Conservation (phyloP, 2,797 vertebrate genomes). For the Forpus xanthops region DNA sequence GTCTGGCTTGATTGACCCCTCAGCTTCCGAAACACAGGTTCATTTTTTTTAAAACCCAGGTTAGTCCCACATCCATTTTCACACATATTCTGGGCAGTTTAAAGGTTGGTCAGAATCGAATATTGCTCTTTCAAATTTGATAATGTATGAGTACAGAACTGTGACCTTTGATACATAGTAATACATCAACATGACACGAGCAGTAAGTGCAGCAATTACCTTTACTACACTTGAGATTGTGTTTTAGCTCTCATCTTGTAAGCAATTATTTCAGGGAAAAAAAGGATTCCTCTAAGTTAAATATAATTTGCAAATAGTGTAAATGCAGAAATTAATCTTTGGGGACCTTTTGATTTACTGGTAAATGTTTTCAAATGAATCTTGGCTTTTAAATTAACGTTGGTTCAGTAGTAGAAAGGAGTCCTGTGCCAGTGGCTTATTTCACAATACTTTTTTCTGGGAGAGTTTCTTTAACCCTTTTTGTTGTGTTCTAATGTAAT, state of each 20-base stretch:
- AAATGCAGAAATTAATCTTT: conserved; percentile 51
- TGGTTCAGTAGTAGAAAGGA: conserved; percentile 1
- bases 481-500: background rate
- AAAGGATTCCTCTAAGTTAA: conserved; percentile 41
- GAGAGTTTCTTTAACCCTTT: conserved; percentile 12
- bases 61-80: conserved; percentile 73
- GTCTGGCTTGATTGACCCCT: conserved; percentile 93
- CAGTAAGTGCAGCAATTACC: conserved; percentile 94
- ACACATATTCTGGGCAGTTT: conserved; percentile 81
- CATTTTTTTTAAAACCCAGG: conserved; percentile 76
- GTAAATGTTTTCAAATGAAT: conserved; percentile 6
- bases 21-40: conserved; percentile 86
- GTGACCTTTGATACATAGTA: conserved; percentile 92
- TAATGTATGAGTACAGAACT: conserved; percentile 99
- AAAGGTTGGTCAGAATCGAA: conserved; percentile 85
- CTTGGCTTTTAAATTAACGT: conserved; percentile 18
- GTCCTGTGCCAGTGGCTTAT: background rate
- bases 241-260: conserved; percentile 69
- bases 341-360: conserved; percentile 29
- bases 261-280: conserved; percentile 71
- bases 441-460: background rate
- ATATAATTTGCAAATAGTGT: conserved; percentile 45
- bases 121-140: conserved; percentile 97
- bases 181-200: conserved; percentile 96
- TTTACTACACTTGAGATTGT: conserved; percentile 72